Evolutionary conservation across 1,140 invertebrate genomes (phyloP).

Genomic region (Philopotamus ludificatus): DNA sequence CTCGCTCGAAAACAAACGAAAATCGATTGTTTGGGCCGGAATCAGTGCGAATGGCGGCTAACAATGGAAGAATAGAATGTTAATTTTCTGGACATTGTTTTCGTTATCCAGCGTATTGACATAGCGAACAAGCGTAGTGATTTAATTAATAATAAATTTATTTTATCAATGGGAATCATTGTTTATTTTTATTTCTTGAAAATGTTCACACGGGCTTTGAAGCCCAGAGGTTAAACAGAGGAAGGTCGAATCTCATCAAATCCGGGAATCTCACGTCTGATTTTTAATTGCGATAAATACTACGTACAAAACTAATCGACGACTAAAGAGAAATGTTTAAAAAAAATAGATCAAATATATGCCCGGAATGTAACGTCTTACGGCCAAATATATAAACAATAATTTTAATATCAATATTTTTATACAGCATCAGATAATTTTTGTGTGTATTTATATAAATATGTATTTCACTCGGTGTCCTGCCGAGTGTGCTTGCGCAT

Average conservation of each 20-base stretch:
- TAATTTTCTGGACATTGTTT: neutral
- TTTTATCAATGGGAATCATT: slow-evolving; percentile 18
- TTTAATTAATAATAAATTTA: slow-evolving; percentile 26
- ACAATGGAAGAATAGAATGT: slow-evolving; percentile 18
- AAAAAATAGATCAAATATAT: no score
- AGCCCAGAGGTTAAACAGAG: neutral
- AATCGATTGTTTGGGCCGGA: neutral
- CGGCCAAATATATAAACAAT: no score
- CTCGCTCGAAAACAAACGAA: neutral
- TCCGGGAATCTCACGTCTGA: neutral
- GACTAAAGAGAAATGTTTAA: no score
- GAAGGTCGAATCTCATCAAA: neutral
- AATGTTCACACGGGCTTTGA: neutral
- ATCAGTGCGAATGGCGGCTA: neutral
- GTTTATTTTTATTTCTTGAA: neutral
- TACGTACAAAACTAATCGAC: no score
- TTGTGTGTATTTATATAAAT: no score
- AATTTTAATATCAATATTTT: no score
- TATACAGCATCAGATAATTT: no score
- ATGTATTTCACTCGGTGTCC: no score
- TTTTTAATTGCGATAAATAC: no score
- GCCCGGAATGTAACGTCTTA: no score
- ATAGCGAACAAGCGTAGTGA: neutral
- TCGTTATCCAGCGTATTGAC: neutral
- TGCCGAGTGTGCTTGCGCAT: slow-evolving; percentile 2